A percentile compares a stretch with the other conserved stretches of the same genome.
Evolutionary conservation across 2,113 vertebrate species (phyloP).

Genomic region (Montifringilla adamsi): DNA sequence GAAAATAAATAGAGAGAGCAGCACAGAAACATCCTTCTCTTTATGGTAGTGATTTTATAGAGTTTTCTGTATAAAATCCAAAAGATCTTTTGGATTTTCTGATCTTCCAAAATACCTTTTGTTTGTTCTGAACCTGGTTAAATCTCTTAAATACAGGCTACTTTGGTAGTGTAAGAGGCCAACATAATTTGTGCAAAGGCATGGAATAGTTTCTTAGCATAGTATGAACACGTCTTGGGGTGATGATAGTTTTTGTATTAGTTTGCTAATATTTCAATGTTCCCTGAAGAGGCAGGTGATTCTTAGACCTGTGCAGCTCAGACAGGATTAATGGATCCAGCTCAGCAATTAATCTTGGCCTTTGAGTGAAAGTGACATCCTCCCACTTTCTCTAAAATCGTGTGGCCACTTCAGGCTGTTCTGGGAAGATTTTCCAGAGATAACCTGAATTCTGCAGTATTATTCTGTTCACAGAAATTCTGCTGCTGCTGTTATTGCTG

Average conservation of each 20-base stretch:
- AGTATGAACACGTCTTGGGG: not conserved
- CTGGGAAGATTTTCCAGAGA: not conserved
- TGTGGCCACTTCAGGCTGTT: not conserved
- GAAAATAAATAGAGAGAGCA: constrained; percentile 65
- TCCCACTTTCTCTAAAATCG: not conserved
- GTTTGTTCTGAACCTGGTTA: not conserved
- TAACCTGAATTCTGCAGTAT: not conserved
- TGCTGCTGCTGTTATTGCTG: not conserved
- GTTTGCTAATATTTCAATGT: not conserved
- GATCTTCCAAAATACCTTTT: constrained; percentile 1
- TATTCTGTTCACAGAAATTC: not conserved
- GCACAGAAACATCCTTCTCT: constrained; percentile 44
- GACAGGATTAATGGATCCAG: not conserved
- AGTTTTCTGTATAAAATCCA: not conserved
- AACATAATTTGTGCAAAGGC: not conserved
- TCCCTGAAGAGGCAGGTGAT: not conserved
- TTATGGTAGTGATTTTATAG: not conserved
- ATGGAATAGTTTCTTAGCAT: not conserved
- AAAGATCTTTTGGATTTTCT: not conserved
- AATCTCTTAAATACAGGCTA: not conserved
- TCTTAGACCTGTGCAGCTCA: not conserved
- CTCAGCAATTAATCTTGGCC: not conserved
- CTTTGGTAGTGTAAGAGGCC: not conserved
- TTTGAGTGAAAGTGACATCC: not conserved
- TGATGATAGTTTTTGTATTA: not conserved